Evolutionary conservation across 2,113 vertebrate species (phyloP), one percentile per base, ranked within the genome.

Genomic region (Phyllostomus discolor): DNA sequence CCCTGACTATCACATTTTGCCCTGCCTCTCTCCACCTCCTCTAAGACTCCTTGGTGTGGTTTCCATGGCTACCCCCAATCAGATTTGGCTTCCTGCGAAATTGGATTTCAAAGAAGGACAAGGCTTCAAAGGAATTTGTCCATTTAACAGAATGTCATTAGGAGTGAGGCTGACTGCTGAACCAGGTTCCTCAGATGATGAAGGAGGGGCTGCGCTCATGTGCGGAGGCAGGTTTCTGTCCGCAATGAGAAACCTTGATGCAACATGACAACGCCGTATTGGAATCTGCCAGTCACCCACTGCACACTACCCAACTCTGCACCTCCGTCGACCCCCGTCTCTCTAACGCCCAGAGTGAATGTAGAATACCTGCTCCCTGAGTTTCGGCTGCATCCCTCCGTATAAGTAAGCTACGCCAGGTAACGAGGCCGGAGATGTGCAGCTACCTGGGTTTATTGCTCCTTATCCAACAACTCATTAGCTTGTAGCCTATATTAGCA

Each of bases 111-210:
- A 98, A 98, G 98, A 97, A 97, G 98, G 98, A 98, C 98, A 97
- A 98, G 98, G 97, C 98, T 98, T 98, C 98, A 98, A 97, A 98
- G 98, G 98, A 98, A 98, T 98, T 98, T 98, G 98, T 98, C 98
- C 98, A 97, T 98, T 98, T 98, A 98, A 98, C 98, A 97, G 98
- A 98, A 98, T 97, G 98, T 97, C 98, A 97, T 98, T 98, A 98
- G 98, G 98, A 97, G 94, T 94, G 96, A 98, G 98, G 95, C 96
- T 93, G 97, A 82, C 97, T 97, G 97, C 97, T 96, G 98, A 98
- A 97, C 70, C 91, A 46, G 96, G 97, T 97, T 94, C 96, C 96
- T 96, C 70, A 85, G 97, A 97, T 96, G 97, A 97, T 98, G 93
- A 98, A 98, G 97, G 97, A 97, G 97, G 95, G 96, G 96, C 89